Conservation (phyloP, 2,888 invertebrate species). For the Pristionchus mayeri region DNA sequence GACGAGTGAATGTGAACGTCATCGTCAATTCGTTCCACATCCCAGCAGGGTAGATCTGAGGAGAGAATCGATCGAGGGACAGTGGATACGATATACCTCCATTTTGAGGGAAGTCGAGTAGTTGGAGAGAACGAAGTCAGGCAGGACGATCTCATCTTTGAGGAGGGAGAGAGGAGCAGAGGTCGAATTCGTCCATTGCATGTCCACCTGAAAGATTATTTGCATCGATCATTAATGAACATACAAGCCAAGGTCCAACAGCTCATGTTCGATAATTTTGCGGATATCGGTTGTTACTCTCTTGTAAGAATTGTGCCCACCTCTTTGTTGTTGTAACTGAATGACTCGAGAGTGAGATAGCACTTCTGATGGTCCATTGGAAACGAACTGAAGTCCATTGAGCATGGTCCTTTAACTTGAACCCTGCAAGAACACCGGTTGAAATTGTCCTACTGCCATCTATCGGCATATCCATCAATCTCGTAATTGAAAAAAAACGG, state of each 20-base stretch:
- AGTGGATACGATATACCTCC: conserved; percentile 54
- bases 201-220: conserved; percentile 62
- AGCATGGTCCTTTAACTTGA: conserved; percentile 70
- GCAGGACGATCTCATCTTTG: conserved; percentile 73
- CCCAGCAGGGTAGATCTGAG: conserved; percentile 73
- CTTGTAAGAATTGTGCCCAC: no score
- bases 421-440: conserved; percentile 52
- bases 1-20: conserved; percentile 71
- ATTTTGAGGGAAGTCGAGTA: conserved; percentile 67
- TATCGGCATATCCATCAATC: no score
- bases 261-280: no score
- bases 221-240: no score
- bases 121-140: conserved; percentile 73
- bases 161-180: conserved; percentile 66
- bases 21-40: conserved; percentile 75
- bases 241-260: no score
- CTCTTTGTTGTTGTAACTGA: conserved; percentile 71
- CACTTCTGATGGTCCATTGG: conserved; percentile 75
- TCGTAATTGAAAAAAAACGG: no score
- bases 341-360: conserved; percentile 73
- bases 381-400: conserved; percentile 70
- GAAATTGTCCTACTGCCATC: no score
- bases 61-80: not conserved
- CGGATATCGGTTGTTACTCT: no score
- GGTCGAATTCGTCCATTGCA: conserved; percentile 72